Evolutionary conservation across 2,113 vertebrate species (phyloP).

Genomic region (Oryzias melastigma): DNA sequence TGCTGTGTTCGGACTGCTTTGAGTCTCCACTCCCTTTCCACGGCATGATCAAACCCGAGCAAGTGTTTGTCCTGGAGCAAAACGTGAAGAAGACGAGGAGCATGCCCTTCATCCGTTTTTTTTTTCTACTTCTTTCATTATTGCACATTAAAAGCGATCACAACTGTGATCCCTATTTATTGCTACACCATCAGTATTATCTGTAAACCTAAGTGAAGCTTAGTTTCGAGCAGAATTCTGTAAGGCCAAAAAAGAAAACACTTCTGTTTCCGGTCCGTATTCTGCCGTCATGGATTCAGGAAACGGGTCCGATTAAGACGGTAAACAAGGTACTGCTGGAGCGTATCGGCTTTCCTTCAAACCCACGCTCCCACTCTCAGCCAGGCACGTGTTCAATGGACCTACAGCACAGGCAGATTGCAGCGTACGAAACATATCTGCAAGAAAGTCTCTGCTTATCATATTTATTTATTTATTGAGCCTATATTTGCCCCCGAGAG

Average conservation of each 20-base stretch:
- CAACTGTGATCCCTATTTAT: constrained; percentile 53
- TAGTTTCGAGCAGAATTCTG: constrained; percentile 21
- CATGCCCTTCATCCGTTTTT: constrained; percentile 19
- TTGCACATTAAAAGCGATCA: constrained; percentile 66
- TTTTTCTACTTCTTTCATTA: constrained; percentile 38
- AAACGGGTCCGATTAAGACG: constrained; percentile 4
- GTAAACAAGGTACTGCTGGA: constrained; percentile 65
- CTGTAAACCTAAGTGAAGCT: constrained; percentile 30
- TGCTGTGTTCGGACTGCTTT: constrained; percentile 30
- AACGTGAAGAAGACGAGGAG: constrained; percentile 44
- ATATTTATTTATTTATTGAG: constrained; percentile 81
- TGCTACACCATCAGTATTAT: constrained; percentile 62
- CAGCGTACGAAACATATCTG: constrained; percentile 32
- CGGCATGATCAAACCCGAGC: constrained; percentile 34
- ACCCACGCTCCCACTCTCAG: constrained; percentile 26
- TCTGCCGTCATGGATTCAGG: constrained; percentile 10
- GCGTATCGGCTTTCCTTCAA: constrained; percentile 44
- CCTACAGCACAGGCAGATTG: constrained; percentile 35
- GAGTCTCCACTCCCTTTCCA: constrained; percentile 18
- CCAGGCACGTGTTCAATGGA: constrained; percentile 41
- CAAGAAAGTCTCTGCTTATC: constrained; percentile 52
- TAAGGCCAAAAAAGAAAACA: constrained; percentile 5
- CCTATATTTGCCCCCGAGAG: constrained; percentile 24
- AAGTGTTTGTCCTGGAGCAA: constrained; percentile 58
- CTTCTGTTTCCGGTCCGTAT: constrained; percentile 2